Percentiles rank a stretch among this genome's conserved stretches.
Evolutionary conservation across 1,140 invertebrate genomes (phyloP).

Genomic region (Drosophila funebris): DNA sequence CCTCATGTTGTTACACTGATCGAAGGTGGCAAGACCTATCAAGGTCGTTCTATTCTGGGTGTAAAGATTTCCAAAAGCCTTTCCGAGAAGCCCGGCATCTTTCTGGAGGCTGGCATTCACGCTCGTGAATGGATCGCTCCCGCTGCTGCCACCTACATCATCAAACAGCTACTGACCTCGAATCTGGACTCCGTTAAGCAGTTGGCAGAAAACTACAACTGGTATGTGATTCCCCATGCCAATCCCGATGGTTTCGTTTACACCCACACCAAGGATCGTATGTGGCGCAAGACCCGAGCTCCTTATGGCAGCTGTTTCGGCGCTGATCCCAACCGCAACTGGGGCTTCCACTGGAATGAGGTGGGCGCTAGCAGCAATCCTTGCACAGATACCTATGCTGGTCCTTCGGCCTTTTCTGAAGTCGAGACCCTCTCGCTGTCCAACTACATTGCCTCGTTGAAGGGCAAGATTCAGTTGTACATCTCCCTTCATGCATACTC

Average conservation of each 20-base stretch:
- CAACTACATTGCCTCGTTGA: constrained; percentile 81
- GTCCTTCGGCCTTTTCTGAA: constrained; percentile 86
- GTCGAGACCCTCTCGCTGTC: constrained; percentile 85
- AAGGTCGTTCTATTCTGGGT: constrained; percentile 87
- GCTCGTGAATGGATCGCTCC: constrained; percentile 91
- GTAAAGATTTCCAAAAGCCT: constrained; percentile 85
- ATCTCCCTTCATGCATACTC: constrained; percentile 85
- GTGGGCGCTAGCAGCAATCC: constrained; percentile 86
- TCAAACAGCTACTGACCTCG: constrained; percentile 87
- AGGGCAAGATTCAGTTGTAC: constrained; percentile 83
- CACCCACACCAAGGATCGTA: constrained; percentile 86
- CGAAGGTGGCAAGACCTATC: constrained; percentile 85
- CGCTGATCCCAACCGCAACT: constrained; percentile 91
- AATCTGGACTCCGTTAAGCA: constrained; percentile 79
- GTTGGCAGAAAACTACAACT: constrained; percentile 86
- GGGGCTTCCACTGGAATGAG: constrained; percentile 88
- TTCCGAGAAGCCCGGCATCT: constrained; percentile 77
- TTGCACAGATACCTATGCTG: constrained; percentile 87
- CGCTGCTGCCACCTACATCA: constrained; percentile 88
- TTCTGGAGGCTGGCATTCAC: constrained; percentile 87
- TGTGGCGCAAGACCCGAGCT: constrained; percentile 91
- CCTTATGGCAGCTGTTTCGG: constrained; percentile 86
- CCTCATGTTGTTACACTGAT: constrained; percentile 84
- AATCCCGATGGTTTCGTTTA: constrained; percentile 93
- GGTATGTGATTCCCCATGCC: constrained; percentile 88